A percentile compares a stretch with the other conserved stretches of the same genome.
phyloP scores from a whole-genome alignment of 2,113 vertebrate genomes.

The Dromiciops gliroides region DNA sequence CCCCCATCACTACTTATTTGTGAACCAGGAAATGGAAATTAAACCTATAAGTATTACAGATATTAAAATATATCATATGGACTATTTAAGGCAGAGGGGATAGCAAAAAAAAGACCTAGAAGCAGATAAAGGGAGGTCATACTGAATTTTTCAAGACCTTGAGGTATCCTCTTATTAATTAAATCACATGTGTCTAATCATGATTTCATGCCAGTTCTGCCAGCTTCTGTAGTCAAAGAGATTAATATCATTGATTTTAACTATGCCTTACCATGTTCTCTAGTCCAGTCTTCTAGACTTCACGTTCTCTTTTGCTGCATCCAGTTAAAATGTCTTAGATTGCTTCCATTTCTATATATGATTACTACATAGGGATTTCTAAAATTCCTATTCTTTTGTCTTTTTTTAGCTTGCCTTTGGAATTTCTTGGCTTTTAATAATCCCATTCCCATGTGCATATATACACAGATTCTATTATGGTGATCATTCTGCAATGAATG shows the following conservation, averaged over 20 bases:
- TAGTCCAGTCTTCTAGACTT: neutral
- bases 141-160: neutral
- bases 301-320: constrained; percentile 19
- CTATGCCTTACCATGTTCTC: constrained; percentile 24
- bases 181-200: neutral
- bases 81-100: neutral
- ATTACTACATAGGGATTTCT: neutral
- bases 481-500: neutral
- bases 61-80: neutral
- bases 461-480: neutral
- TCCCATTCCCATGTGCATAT: constrained; percentile 12
- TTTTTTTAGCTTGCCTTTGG: constrained; percentile 47
- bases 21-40: neutral
- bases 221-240: constrained; percentile 24
- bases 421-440: constrained; percentile 50
- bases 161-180: neutral
- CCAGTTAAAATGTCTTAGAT: neutral
- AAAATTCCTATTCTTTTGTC: constrained; percentile 42
- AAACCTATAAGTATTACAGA: neutral
- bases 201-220: neutral
- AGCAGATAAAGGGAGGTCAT: rapidly evolving
- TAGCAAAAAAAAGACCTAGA: neutral
- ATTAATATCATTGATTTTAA: neutral
- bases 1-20: neutral
- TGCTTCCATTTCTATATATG: neutral